These are phyloP conservation scores for Leptoteleia sp. DNA, from an alignment of 1,140 invertebrate genomes.

Conservation along the genomic window DNA sequence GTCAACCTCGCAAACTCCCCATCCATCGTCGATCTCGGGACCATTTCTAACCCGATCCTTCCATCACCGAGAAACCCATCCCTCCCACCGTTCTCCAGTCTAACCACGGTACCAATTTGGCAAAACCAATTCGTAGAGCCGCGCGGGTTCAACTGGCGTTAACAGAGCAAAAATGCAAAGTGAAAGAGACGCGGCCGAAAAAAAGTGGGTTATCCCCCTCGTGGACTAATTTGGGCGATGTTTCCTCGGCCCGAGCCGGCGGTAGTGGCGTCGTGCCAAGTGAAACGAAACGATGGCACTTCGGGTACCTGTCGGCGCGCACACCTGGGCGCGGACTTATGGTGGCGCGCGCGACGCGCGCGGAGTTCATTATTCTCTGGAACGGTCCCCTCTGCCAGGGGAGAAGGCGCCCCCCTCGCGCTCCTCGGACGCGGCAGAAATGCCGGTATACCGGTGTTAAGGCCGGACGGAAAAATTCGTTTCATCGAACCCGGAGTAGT, in stretches of 20 bases:
- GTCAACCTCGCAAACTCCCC: no score
- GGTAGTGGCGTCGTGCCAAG: constrained; percentile 11
- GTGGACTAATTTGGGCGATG: constrained; percentile 48
- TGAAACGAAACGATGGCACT: constrained; percentile 47
- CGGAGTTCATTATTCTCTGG: constrained; percentile 75
- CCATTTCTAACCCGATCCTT: no score
- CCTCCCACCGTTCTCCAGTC: no score
- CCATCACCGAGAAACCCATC: no score
- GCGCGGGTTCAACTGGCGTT: no score
- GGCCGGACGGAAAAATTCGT: constrained; percentile 73
- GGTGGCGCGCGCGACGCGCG: constrained; percentile 62
- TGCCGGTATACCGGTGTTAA: constrained; percentile 59
- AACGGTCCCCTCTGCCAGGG: constrained; percentile 67
- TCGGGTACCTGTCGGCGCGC: constrained; percentile 47
- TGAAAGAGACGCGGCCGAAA: constrained; percentile 37
- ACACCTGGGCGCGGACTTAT: constrained; percentile 61
- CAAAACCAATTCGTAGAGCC: no score
- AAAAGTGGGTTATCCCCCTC: constrained; percentile 46
- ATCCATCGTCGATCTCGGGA: no score
- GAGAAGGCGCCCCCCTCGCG: constrained; percentile 58
- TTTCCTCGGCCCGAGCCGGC: constrained; percentile 52
- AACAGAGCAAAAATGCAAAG: constrained; percentile 34
- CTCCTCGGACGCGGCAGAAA: constrained; percentile 42
- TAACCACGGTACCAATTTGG: no score
- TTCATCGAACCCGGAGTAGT: constrained; percentile 79